Conservation (phyloP, 2,888 invertebrate genomes). For the Dermolepida albohirtum region DNA sequence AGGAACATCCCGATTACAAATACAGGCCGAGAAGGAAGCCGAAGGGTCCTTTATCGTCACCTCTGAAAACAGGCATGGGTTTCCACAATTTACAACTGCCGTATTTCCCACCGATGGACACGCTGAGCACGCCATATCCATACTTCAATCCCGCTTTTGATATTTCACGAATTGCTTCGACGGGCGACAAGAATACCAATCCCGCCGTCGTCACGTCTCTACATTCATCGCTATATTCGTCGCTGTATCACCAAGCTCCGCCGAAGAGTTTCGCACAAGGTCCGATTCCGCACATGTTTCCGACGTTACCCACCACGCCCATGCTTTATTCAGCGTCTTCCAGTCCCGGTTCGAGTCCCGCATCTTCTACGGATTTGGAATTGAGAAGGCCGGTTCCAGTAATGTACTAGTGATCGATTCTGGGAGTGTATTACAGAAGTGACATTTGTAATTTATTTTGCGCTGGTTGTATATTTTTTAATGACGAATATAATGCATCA, state of each 20-base stretch:
- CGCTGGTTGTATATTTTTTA: conserved; percentile 19
- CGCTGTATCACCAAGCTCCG: conserved; percentile 66
- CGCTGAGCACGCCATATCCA: conserved; percentile 73
- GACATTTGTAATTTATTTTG: conserved; percentile 27
- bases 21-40: conserved; percentile 93
- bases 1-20: conserved; percentile 95
- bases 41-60: conserved; percentile 77
- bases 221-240: conserved; percentile 78
- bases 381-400: conserved; percentile 78
- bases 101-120: conserved; percentile 73
- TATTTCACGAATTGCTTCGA: conserved; percentile 58
- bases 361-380: conserved; percentile 63
- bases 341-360: conserved; percentile 64
- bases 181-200: conserved; percentile 57
- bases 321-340: conserved; percentile 64
- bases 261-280: conserved; percentile 69
- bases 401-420: conserved; percentile 70
- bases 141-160: conserved; percentile 82
- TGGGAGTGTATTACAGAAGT: not conserved
- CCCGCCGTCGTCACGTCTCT: conserved; percentile 75
- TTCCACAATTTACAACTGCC: conserved; percentile 75
- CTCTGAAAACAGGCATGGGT: conserved; percentile 60
- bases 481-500: conserved; percentile 12
- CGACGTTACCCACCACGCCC: conserved; percentile 61
- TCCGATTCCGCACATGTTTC: conserved; percentile 69